Percentiles rank a stretch among this genome's conserved stretches.
Conservation (phyloP, 2,888 invertebrate genomes). For the Ischnura elegans region DNA sequence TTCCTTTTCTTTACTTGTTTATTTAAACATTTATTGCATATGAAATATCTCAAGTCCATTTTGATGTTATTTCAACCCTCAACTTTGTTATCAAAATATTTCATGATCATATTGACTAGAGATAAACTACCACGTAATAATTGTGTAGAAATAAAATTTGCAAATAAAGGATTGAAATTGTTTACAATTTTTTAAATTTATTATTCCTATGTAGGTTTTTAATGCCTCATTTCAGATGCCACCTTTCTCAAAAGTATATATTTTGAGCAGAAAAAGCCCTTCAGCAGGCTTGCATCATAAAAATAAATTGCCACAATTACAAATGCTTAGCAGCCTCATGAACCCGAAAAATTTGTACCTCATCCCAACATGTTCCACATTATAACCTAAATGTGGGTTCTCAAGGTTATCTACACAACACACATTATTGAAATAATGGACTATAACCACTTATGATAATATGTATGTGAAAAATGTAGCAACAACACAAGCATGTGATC, state of each 20-base stretch:
- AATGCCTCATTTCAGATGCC: not conserved
- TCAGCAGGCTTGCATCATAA: not conserved
- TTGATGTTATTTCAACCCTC: not conserved
- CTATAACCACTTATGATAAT: not conserved
- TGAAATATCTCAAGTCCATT: not conserved
- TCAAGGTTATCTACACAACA: not conserved
- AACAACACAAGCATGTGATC: constrained; percentile 38
- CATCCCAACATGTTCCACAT: constrained; percentile 11
- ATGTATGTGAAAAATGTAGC: not conserved
- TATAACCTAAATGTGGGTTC: constrained; percentile 2
- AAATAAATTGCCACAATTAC: not conserved
- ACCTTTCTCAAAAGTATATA: constrained; percentile 11
- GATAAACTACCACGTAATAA: not conserved
- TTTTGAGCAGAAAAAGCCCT: not conserved
- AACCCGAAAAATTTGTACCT: not conserved
- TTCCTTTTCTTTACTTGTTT: not conserved
- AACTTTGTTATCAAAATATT: not conserved
- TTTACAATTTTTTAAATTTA: not conserved
- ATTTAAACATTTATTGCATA: constrained; percentile 36
- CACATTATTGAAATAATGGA: not conserved
- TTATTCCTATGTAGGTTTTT: not conserved
- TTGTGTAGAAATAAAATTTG: not conserved
- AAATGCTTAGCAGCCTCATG: not conserved
- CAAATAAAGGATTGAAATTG: not conserved
- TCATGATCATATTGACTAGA: constrained; percentile 47